Conservation (phyloP, 2,797 vertebrate species). For the Chaetophractus vellerosus region DNA sequence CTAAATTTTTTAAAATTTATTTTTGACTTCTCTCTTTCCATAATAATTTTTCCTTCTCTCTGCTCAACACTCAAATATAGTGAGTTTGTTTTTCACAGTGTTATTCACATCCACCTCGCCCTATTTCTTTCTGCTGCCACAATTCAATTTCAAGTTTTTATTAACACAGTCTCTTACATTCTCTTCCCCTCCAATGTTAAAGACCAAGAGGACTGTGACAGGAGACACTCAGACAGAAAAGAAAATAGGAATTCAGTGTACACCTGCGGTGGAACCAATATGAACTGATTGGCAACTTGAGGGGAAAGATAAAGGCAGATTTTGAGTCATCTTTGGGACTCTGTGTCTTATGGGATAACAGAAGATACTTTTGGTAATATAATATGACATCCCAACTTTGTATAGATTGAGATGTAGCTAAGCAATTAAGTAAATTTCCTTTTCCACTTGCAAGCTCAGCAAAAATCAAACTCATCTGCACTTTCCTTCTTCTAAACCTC, state of each 20-base stretch:
- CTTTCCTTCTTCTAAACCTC: neutral
- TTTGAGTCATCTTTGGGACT: neutral
- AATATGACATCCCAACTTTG: neutral
- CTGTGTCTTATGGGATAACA: neutral
- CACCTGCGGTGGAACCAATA: neutral
- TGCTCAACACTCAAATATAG: neutral
- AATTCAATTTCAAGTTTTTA: neutral
- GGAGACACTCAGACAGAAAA: neutral
- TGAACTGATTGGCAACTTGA: too few relatives aligned
- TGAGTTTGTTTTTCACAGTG: neutral
- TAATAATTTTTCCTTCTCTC: neutral
- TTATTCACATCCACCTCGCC: neutral
- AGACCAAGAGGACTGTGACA: neutral
- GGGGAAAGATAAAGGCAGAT: too few relatives aligned
- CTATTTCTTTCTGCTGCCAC: neutral
- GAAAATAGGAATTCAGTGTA: neutral
- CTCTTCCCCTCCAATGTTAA: neutral
- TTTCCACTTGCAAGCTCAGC: neutral
- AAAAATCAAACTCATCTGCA: neutral
- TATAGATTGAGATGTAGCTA: neutral
- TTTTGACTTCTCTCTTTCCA: neutral
- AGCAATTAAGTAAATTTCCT: slow-evolving; percentile 12
- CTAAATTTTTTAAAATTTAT: neutral
- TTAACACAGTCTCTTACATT: neutral
- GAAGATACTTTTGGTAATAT: neutral